Conservation (phyloP, 2,797 vertebrate species). For the Hybognathus amarus region DNA sequence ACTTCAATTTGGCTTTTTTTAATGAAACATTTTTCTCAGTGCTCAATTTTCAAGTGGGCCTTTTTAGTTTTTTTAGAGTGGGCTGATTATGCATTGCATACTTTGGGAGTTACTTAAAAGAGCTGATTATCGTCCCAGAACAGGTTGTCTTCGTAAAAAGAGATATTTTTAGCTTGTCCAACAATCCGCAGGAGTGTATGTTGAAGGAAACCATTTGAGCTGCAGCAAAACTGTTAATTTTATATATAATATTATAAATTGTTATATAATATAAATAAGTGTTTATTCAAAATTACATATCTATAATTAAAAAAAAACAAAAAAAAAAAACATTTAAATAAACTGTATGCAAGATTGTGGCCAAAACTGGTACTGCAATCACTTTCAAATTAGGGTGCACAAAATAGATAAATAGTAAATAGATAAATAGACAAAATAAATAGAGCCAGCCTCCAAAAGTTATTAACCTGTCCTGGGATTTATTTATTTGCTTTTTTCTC, state of each 20-base stretch:
- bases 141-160: not conserved
- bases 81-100: constrained; percentile 7
- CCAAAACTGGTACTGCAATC: too few relatives aligned
- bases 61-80: not conserved
- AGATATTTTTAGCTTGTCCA: not conserved
- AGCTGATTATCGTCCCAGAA: not conserved
- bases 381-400: too few relatives aligned
- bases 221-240: not conserved
- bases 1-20: constrained; percentile 1
- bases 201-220: not conserved
- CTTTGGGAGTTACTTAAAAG: not conserved
- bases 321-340: too few relatives aligned
- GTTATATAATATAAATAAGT: not conserved
- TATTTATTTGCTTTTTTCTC: too few relatives aligned
- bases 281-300: not conserved
- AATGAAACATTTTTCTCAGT: not conserved
- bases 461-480: too few relatives aligned
- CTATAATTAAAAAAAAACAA: too few relatives aligned
- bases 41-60: not conserved
- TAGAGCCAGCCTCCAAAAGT: too few relatives aligned
- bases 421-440: too few relatives aligned
- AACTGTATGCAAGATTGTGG: too few relatives aligned
- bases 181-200: not conserved
- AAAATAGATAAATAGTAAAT: too few relatives aligned
- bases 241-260: not conserved